Evolutionary conservation across 1,140 invertebrate genomes (phyloP).

Genomic region (Tachypleus tridentatus): DNA sequence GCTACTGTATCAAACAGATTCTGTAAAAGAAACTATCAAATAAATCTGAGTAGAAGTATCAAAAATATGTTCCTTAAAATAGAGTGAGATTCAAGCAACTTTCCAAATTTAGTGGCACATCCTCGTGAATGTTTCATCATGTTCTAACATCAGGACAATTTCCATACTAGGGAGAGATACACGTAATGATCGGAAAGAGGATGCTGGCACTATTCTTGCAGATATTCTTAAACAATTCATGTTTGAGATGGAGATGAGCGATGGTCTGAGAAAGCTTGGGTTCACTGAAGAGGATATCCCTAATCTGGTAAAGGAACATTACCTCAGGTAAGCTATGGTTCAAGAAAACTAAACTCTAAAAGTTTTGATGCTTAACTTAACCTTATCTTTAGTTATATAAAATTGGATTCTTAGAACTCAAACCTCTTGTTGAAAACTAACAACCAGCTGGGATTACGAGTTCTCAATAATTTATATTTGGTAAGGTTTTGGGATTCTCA

Average conservation of each 20-base stretch:
- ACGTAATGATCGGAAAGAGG: conserved; percentile 45
- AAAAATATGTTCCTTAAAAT: too few relatives aligned
- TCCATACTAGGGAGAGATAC: conserved; percentile 45
- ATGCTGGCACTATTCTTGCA: conserved; percentile 60
- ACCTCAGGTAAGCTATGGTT: conserved; percentile 49
- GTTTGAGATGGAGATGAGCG: conserved; percentile 62
- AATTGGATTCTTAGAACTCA: too few relatives aligned
- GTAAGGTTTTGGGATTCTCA: too few relatives aligned
- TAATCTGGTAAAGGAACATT: conserved; percentile 64
- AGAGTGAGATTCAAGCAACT: too few relatives aligned
- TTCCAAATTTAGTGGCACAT: not conserved
- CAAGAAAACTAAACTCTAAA: not conserved
- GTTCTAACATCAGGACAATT: conserved; percentile 19
- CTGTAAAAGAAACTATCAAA: too few relatives aligned
- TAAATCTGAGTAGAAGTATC: too few relatives aligned
- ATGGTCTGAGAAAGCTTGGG: conserved; percentile 62
- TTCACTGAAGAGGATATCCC: conserved; percentile 61
- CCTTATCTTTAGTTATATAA: too few relatives aligned
- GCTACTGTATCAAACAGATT: too few relatives aligned
- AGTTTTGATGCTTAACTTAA: too few relatives aligned
- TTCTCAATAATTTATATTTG: too few relatives aligned
- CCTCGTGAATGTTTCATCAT: conserved; percentile 13
- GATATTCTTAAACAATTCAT: conserved; percentile 65
- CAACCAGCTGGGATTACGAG: too few relatives aligned
- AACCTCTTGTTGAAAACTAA: too few relatives aligned